phyloP scores from a whole-genome alignment of 2,888 invertebrate genomes.

The Ypsolopha scabrella region DNA sequence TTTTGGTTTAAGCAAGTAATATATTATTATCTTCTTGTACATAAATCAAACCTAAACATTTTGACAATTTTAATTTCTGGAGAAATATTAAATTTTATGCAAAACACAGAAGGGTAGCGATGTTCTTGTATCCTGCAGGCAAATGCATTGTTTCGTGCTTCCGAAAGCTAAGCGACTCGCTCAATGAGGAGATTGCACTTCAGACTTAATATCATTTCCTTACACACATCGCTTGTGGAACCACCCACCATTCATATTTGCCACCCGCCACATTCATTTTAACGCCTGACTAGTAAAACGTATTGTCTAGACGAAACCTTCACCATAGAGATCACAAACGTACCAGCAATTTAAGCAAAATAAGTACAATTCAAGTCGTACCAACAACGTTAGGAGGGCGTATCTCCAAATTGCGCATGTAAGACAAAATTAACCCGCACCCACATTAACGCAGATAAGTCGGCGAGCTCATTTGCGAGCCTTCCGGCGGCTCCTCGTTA shows the following conservation, averaged over 20 bases:
- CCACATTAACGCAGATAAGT: slow-evolving; percentile 68
- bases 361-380: slow-evolving; percentile 21
- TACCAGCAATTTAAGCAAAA: slow-evolving; percentile 12
- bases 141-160: slow-evolving; percentile 11
- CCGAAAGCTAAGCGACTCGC: slow-evolving; percentile 12
- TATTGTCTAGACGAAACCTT: slow-evolving; percentile 70
- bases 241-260: slow-evolving; percentile 55
- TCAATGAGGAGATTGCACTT: slow-evolving; percentile 17
- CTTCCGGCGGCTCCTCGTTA: slow-evolving; percentile 66
- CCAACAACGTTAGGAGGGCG: slow-evolving; percentile 34
- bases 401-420: slow-evolving; percentile 68
- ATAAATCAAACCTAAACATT: no score
- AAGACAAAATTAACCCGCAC: slow-evolving; percentile 68
- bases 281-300: slow-evolving; percentile 50
- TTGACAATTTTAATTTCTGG: no score
- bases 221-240: slow-evolving; percentile 52
- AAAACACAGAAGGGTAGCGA: slow-evolving; percentile 9
- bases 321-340: background rate
- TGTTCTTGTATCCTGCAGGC: slow-evolving; percentile 6
- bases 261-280: slow-evolving; percentile 50
- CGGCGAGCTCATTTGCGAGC: slow-evolving; percentile 69
- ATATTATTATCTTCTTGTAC: no score
- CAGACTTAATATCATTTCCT: slow-evolving; percentile 64
- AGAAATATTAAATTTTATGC: no score
- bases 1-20: no score